Percentiles rank a stretch among this genome's conserved stretches.
Evolutionary conservation across 2,113 vertebrate genomes (phyloP).

Genomic region (Arothron firmamentum): DNA sequence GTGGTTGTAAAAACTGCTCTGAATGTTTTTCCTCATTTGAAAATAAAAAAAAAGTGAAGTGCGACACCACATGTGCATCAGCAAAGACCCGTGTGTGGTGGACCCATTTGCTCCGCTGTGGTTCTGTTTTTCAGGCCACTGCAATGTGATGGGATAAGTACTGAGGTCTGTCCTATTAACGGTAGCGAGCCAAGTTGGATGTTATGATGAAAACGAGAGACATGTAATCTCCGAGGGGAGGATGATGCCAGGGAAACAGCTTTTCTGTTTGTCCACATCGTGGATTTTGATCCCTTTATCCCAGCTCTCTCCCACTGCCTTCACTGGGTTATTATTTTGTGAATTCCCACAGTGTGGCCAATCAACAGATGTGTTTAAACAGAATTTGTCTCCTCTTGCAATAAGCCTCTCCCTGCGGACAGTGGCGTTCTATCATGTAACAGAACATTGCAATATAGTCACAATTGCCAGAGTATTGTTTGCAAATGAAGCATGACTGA

Average conservation of each 20-base stretch:
- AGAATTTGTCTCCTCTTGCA: constrained; percentile 21
- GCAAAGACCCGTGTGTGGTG: not conserved
- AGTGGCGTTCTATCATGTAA: constrained; percentile 18
- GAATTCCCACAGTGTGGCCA: constrained; percentile 60
- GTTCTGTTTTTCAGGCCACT: constrained; percentile 22
- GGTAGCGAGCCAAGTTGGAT: constrained; percentile 61
- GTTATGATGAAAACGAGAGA: constrained; percentile 59
- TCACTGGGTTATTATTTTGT: constrained; percentile 47
- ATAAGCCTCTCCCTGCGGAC: constrained; percentile 10
- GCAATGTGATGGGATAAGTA: constrained; percentile 30
- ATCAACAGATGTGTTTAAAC: constrained; percentile 62
- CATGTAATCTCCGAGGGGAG: constrained; percentile 58
- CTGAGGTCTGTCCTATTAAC: constrained; percentile 49
- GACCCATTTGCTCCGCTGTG: constrained; percentile 31
- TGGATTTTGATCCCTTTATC: constrained; percentile 57
- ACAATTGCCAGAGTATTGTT: constrained; percentile 44
- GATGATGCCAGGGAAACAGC: constrained; percentile 58
- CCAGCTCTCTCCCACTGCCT: constrained; percentile 26
- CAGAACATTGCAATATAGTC: constrained; percentile 25
- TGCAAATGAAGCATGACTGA: constrained; percentile 32
- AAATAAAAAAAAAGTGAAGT: not conserved
- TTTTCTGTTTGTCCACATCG: constrained; percentile 59
- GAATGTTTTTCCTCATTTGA: constrained; percentile 1
- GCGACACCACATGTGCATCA: not conserved
- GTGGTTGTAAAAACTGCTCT: not conserved